These are phyloP conservation scores for Planiliza haematocheilus DNA, from an alignment of 2,113 vertebrate species.

Conservation along the genomic window DNA sequence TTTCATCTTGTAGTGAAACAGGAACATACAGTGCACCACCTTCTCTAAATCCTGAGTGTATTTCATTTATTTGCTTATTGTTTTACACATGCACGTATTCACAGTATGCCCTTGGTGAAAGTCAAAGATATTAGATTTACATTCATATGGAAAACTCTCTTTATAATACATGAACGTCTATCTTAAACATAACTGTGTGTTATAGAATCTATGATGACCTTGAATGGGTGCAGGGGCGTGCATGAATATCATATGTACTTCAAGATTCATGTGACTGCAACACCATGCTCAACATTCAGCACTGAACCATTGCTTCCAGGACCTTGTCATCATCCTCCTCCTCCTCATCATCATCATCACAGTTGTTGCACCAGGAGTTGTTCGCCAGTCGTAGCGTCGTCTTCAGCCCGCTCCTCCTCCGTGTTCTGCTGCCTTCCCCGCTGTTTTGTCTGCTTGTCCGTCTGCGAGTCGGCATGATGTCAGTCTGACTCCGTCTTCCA, in stretches of 20 bases:
- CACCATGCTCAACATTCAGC: neutral
- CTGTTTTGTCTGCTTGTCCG: slow-evolving; percentile 63
- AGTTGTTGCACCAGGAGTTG: slow-evolving; percentile 20
- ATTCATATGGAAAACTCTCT: slow-evolving; percentile 8
- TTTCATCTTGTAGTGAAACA: neutral
- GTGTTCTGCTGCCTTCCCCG: slow-evolving; percentile 10
- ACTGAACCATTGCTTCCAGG: neutral
- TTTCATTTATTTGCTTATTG: neutral
- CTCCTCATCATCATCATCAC: slow-evolving; percentile 18
- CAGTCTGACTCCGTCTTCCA: slow-evolving; percentile 65
- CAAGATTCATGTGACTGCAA: neutral
- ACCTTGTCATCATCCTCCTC: neutral
- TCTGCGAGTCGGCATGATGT: slow-evolving; percentile 60
- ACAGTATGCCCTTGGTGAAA: slow-evolving; percentile 24
- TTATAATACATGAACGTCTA: neutral
- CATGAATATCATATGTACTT: neutral
- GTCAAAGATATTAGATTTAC: slow-evolving; percentile 49
- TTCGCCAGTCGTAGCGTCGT: slow-evolving; percentile 18
- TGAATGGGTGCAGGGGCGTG: slow-evolving; percentile 22
- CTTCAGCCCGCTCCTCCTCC: slow-evolving; percentile 43
- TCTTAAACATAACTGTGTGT: slow-evolving; percentile 1
- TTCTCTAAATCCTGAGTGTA: neutral
- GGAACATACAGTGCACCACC: neutral
- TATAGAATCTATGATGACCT: slow-evolving; percentile 44
- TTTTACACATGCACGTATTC: neutral